phyloP scores from a whole-genome alignment of 2,797 vertebrate species.

The Masticophis lateralis region DNA sequence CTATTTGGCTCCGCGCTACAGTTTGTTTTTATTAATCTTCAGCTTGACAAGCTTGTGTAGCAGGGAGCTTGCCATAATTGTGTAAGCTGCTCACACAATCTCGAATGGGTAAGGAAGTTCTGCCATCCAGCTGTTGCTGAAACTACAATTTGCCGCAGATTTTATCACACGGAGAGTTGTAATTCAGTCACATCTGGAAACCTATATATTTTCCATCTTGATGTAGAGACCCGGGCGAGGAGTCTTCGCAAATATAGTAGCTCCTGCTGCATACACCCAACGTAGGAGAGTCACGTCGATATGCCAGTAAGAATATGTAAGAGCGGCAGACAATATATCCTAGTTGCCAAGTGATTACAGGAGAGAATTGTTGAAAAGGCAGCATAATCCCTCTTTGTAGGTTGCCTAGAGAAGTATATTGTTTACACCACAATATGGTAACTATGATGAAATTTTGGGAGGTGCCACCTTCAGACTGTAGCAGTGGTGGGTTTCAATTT shows the following conservation, averaged over 20 bases:
- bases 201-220: neutral
- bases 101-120: neutral
- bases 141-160: neutral
- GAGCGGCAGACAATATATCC: neutral
- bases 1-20: neutral
- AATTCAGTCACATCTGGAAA: neutral
- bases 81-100: neutral
- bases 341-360: neutral
- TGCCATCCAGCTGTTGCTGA: neutral
- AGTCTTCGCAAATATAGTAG: neutral
- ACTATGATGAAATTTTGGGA: neutral
- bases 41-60: neutral
- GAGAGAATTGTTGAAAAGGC: neutral
- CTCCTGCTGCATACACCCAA: no score
- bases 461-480: neutral
- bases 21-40: neutral
- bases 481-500: no score
- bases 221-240: neutral
- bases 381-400: neutral
- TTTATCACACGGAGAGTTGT: neutral
- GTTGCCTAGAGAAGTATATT: neutral
- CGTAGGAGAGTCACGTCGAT: neutral
- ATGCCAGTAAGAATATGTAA: neutral
- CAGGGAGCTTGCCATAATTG: no score
- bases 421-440: neutral